Base-by-base conservation (phyloP, 2,888 invertebrate species). In the Polydrusus pterygomalis region DNA sequence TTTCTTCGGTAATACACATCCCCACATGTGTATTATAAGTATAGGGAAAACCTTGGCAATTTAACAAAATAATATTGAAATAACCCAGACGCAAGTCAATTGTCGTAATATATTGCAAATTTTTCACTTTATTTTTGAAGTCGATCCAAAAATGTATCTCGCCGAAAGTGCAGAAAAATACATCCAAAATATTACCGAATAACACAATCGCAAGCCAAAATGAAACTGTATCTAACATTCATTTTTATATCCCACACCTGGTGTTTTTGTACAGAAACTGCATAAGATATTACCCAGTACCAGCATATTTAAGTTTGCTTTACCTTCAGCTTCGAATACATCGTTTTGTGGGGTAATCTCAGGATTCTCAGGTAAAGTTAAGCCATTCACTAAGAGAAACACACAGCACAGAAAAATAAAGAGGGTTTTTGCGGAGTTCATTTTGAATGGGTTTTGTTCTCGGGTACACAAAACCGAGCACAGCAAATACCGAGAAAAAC, bases 321-420 rank as follows among this genome's bases (percentile, higher is more conserved):
- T 60, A 60, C 58, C 58, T 60, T 60, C 38, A 60, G 54, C 13
- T 25, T 54, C 54, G 11, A 18, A 43, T n/a, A n/a, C n/a, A 38
- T 0, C 45, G 18, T 25, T 63, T 17, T 63, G 15, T 45, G 45
- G 45, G 7, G 63, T 45, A 18, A 25, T 25, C 20, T 65, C 65
- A 65, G 65, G 65, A 18, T n/a, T 25, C 20, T 65, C 65, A 65
- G 65, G 65, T 65, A 65, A 49, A 18, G 6, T 34, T 18, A 65
- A 38, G 13, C 47, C 65, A 38, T 65, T 49, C 30, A 65, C 65
- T 34, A 45, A 2, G 7, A 65, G 8, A 30, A n/a, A n/a, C n/a
- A 65, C 20, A 49, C 65, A 25, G 38, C 34, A 65, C 30, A 65
- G 7, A 51, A 38, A 65, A 38, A 15, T 51, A 65, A 65, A 65